Evolutionary conservation across 2,797 vertebrate species (phyloP).

Genomic region (Cyprinodon diabolis): DNA sequence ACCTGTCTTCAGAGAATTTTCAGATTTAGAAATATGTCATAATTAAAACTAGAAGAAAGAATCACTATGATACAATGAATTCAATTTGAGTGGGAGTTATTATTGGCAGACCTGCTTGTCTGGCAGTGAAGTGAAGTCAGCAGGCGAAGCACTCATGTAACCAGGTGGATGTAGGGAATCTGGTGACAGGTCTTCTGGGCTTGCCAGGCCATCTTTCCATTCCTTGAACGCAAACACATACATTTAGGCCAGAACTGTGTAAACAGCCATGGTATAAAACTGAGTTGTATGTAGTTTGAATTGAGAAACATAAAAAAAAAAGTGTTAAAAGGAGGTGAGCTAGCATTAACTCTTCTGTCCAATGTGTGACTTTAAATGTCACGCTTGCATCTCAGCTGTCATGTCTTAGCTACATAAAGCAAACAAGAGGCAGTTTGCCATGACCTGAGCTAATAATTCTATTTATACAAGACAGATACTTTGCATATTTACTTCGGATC

Average conservation of each 20-base stretch:
- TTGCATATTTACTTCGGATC: conserved; percentile 46
- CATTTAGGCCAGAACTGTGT: conserved; percentile 22
- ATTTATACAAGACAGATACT: conserved; percentile 38
- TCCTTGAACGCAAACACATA: conserved; percentile 70
- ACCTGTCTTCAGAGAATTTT: not conserved
- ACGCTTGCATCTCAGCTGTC: conserved; percentile 29
- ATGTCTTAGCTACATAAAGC: conserved; percentile 12
- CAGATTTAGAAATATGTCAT: conserved; percentile 7
- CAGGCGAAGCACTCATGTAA: conserved; percentile 75
- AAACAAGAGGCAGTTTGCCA: conserved; percentile 38
- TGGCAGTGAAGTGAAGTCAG: conserved; percentile 71
- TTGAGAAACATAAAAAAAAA: conserved; percentile 8
- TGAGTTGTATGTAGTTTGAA: conserved; percentile 16
- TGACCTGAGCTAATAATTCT: conserved; percentile 35
- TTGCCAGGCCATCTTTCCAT: conserved; percentile 78
- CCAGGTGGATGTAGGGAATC: conserved; percentile 73
- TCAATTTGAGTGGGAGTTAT: conserved; percentile 3
- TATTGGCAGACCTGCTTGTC: conserved; percentile 71
- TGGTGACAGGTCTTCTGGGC: conserved; percentile 77
- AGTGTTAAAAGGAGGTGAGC: conserved; percentile 30
- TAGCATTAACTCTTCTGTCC: conserved; percentile 34
- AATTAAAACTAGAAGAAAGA: conserved; percentile 2
- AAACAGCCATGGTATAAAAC: conserved; percentile 30
- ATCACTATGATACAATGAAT: not conserved
- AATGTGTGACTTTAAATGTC: conserved; percentile 22